Conservation (phyloP, 2,888 invertebrate genomes). For the Melipona beecheii region DNA sequence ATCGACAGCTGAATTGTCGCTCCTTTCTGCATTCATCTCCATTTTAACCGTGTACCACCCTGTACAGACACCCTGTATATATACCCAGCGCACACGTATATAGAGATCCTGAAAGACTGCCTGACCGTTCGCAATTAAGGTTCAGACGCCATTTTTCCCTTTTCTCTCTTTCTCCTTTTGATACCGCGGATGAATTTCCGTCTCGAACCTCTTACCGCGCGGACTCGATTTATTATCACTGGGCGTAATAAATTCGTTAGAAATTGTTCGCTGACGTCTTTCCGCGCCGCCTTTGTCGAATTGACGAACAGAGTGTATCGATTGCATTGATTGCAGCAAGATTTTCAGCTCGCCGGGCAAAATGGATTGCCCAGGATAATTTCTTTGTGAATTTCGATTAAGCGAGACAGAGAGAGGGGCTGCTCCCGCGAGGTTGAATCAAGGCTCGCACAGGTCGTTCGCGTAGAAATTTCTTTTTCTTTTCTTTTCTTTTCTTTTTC, state of each 20-base stretch:
- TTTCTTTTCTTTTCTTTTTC: no score
- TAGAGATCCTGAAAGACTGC: constrained; percentile 12
- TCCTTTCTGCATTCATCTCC: no score
- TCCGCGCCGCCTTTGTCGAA: constrained; percentile 25
- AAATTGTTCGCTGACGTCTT: constrained; percentile 20
- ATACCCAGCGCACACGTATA: not conserved
- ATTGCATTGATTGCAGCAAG: not conserved
- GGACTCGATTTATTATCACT: constrained; percentile 40
- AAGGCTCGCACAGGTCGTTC: not conserved
- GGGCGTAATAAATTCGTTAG: constrained; percentile 41
- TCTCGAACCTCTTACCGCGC: constrained; percentile 20
- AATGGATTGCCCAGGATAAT: not conserved
- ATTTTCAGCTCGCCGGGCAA: not conserved
- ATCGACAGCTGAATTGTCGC: no score
- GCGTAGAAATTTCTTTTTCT: not conserved
- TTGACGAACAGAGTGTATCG: not conserved
- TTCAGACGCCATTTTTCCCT: constrained; percentile 9
- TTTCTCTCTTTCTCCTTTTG: not conserved
- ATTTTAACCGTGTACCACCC: no score
- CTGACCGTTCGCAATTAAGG: constrained; percentile 49
- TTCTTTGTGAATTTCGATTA: constrained; percentile 9
- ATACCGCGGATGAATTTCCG: constrained; percentile 33
- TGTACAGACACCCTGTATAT: no score
- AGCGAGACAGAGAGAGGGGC: not conserved
- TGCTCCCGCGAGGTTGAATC: not conserved